A percentile compares a stretch with the other conserved stretches of the same genome.
Conservation (phyloP, 1,140 invertebrate genomes). For the Zaprionus lachaisei region DNA sequence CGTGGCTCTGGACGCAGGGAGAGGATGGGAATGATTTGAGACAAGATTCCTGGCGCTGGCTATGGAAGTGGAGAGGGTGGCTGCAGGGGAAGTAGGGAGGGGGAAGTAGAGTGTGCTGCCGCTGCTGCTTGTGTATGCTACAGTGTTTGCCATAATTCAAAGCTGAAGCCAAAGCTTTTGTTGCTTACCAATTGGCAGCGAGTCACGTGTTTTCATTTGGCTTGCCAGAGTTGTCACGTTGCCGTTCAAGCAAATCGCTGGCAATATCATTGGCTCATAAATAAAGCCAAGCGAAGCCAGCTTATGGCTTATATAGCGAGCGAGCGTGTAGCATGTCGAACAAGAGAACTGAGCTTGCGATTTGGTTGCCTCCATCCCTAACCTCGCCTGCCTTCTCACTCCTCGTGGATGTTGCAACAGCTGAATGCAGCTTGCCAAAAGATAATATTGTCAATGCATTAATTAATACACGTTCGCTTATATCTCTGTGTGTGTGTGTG, state of each 20-base stretch:
- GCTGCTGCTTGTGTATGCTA: slow-evolving; percentile 58
- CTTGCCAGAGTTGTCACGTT: slow-evolving; percentile 66
- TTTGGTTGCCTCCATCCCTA: background rate
- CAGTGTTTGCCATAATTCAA: slow-evolving; percentile 72
- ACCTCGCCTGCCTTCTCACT: background rate
- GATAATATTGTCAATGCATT: slow-evolving; percentile 4
- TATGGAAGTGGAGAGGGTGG: slow-evolving; percentile 13
- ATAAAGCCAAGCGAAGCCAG: slow-evolving; percentile 49
- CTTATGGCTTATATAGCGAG: slow-evolving; percentile 3
- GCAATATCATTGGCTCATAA: slow-evolving; percentile 74
- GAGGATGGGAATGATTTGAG: background rate
- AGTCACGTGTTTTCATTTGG: slow-evolving; percentile 78
- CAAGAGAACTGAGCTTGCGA: background rate
- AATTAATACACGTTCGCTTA: background rate
- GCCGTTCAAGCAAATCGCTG: slow-evolving; percentile 65
- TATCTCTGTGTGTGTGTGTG: background rate
- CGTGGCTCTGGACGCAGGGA: slow-evolving; percentile 50
- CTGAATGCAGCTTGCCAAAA: background rate
- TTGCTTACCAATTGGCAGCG: slow-evolving; percentile 73
- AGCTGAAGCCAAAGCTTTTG: slow-evolving; percentile 60
- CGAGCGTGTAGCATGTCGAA: background rate
- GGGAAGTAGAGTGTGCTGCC: background rate
- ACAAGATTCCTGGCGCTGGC: background rate
- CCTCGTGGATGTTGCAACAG: background rate
- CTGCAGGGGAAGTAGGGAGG: slow-evolving; percentile 3